A percentile compares a stretch with the other conserved stretches of the same genome.
These are phyloP conservation scores for Melieria omissa DNA, from an alignment of 2,888 invertebrate species.

Conservation along the genomic window DNA sequence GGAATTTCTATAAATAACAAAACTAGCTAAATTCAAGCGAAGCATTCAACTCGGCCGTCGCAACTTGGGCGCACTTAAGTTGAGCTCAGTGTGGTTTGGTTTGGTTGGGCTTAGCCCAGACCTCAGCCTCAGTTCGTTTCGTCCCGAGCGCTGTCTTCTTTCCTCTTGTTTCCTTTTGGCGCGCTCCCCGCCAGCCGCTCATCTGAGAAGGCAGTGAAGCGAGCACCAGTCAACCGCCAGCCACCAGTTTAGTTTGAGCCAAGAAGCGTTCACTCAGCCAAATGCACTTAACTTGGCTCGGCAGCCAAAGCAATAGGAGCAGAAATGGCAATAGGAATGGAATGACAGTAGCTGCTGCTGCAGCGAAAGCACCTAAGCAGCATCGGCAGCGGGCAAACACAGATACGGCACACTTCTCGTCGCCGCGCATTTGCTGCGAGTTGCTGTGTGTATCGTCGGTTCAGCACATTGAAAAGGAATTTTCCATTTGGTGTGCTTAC, in stretches of 20 bases:
- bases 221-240: not conserved
- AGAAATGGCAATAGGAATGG: not conserved
- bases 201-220: too few species aligned
- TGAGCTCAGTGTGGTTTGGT: too few species aligned
- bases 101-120: too few species aligned
- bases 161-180: too few species aligned
- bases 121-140: too few species aligned
- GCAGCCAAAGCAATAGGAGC: not conserved
- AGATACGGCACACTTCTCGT: constrained; percentile 4
- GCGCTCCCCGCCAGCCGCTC: too few species aligned
- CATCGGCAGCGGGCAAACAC: not conserved
- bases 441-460: not conserved
- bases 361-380: constrained; percentile 4
- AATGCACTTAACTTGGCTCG: constrained; percentile 24
- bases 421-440: not conserved
- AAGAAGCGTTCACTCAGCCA: not conserved
- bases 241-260: not conserved
- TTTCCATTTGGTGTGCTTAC: too few species aligned
- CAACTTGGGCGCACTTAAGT: too few species aligned
- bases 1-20: constrained; percentile 38
- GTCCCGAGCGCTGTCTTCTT: too few species aligned
- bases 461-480: too few species aligned
- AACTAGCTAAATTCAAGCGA: constrained; percentile 30
- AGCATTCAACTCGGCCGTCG: not conserved
- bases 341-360: not conserved